Evolutionary conservation across 37 sponge, comb jelly and placozoan genomes (phyloP).

Genomic region (Mnemiopsis leidyi): DNA sequence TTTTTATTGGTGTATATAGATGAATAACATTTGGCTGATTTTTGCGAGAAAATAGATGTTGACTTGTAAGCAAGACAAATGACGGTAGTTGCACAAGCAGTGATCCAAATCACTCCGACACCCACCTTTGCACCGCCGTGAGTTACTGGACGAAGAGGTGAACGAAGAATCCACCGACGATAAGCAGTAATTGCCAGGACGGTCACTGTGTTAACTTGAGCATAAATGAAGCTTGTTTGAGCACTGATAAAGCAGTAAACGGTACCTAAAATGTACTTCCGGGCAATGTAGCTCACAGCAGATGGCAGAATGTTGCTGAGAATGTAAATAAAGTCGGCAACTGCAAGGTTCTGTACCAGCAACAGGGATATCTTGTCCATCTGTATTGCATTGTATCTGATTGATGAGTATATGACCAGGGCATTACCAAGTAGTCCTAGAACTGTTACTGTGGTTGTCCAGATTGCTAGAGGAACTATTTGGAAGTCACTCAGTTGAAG

Average conservation of each 20-base stretch:
- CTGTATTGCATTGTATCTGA: slow-evolving; percentile 2
- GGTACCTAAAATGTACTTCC: not conserved
- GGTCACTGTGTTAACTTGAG: not conserved
- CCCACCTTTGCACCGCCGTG: not conserved
- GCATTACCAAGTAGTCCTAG: not conserved
- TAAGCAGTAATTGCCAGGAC: not conserved
- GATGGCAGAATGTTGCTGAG: not conserved
- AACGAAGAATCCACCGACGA: not conserved
- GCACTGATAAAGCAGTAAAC: slow-evolving; percentile 28
- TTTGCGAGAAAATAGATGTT: not conserved
- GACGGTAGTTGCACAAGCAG: not conserved
- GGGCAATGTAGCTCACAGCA: not conserved
- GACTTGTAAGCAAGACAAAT: not conserved
- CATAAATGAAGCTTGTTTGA: not conserved
- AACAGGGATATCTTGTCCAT: not conserved
- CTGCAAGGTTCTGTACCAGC: slow-evolving; percentile 1
- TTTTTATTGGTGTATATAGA: not conserved
- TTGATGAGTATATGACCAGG: slow-evolving; percentile 6
- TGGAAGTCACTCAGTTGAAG: not conserved
- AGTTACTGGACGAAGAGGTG: not conserved
- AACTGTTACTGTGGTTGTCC: not conserved
- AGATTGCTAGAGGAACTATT: not conserved
- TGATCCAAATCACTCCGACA: not conserved
- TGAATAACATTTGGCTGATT: not conserved
- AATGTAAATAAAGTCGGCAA: not conserved